Evolutionary conservation across 2,888 invertebrate genomes (phyloP), one percentile per base, ranked within the genome.

Genomic region (Coenonympha arcania): DNA sequence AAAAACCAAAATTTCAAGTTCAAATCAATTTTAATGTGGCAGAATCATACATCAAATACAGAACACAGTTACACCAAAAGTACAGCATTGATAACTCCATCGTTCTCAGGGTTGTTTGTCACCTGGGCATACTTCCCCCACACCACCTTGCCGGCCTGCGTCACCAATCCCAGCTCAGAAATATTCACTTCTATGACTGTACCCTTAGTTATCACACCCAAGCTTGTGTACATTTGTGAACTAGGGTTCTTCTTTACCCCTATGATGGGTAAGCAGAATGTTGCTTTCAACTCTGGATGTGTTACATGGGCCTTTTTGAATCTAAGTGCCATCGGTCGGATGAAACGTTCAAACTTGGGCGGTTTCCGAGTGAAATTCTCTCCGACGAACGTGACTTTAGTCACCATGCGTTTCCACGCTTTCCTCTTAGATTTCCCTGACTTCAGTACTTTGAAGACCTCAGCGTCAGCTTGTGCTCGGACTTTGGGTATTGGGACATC

Each of bases 61-160:
- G 45, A 33, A 49, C 18, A 57, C 6, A 56, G 45, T 91, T 90
- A 99, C 58, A 99, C 95, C 76, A 99, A 89, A 54, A 99, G 89
- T 54, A 99, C 95, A 72, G 99, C 98, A 88, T 99, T 99, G 53
- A 99, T 98, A 71, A 98, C 99, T 13, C 99, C 99, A 88, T 99
- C 99, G 84, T 99, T 99, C 80, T 99, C 99, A 0, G 99, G 99
- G 85, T 99, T 96, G 80, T 99, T 99, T 0, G 99, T 99, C 13
- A 99, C 98, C 83, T 99, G 99, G 0, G 99, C 99, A 76, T 97
- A 99, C 88, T 99, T 99, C 52, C 99, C 99, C 99, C 99, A 99
- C 0, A 99, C 96, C 40, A 99, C 98, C 90, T 98, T 99, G 53
- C 99, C 99, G 6, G 96, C 95, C 76, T 98, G 98, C 1, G 99